Base-by-base conservation (phyloP, 1,140 invertebrate genomes). In the Dendroctonus ponderosae region DNA sequence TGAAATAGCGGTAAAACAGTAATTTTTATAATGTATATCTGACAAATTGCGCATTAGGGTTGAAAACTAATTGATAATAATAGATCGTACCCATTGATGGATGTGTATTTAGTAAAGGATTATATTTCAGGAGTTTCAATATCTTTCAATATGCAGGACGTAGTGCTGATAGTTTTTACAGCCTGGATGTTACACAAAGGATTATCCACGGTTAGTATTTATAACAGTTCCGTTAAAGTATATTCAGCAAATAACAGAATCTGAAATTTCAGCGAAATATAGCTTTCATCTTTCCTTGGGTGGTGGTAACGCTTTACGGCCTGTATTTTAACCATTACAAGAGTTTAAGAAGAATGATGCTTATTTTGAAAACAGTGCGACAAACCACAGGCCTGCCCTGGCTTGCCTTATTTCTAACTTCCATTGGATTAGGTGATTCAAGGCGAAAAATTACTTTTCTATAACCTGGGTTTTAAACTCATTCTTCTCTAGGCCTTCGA, bases 291-390 rank as follows among this genome's bases (percentile, higher is more conserved):
- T 66, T 71, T 14, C 70, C 70, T n/a, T 68, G 66, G 70, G 42
- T 71, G 1, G 50, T 71, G 12, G 62, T 59, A 0, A 66, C 70
- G 3, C 11, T 66, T 9, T 71, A 71, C 41, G 70, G 70, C n/a
- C 43, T 71, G 7, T 71, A 71, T 42, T 71, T 66, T 48, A 71
- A 71, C 52, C 70, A 71, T 53, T 71, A 71, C 46, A 68, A 53
- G 39, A 71, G 70, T 53, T 48, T 71, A 7, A 37, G 41, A 41
- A 51, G 62, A 43, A 71, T 71, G 70, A 60, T 59, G 59, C 14
- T 39, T 12, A 53, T 69, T 40, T 67, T 71, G 26, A 66, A 62
- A 44, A 39, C 63, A 8, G 62, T 71, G 7, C 62, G 64, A 59
- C 59, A 68, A 40, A 39, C 67, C 7, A 62, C 67, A 6, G 14